Evolutionary conservation across 2,113 vertebrate species (phyloP), one percentile per base, ranked within the genome.

Genomic region (Leptosomus discolor): DNA sequence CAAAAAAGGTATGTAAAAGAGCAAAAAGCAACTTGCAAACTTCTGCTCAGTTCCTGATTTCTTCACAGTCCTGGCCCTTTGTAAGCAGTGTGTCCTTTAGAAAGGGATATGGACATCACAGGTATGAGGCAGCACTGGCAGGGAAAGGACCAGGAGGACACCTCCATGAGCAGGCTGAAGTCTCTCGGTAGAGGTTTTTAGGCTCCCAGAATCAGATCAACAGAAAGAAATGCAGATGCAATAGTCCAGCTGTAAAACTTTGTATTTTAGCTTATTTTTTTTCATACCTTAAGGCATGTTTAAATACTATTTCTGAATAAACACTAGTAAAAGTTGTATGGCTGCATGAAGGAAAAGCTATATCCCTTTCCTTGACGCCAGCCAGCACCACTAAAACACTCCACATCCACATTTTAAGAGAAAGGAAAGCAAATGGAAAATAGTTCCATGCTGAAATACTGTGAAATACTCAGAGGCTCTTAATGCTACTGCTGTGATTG

Each of bases 401-500:
- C 45, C 79, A 51, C 37, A 58, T 17, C 39, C 92, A 64, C 41
- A n/a, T 39, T 71, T 85, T 18, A 22, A 83, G 32, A 60, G 54
- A 64, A 84, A 76, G 63, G 54, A 74, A 80, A 90, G 85, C 56
- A 78, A 84, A 84, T 34, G 56, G 76, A 58, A 81, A 92, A 92
- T 0, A 75, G 39, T 34, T 89, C 73, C 48, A 34, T 6, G 8
- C 27, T 15, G 56, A 92, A 92, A 78, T 39, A 43, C 37, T 21
- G 26, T 2, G 30, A 77, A 71, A 91, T 64, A 81, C 73, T 91
- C 80, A 29, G 73, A 89, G 61, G 61, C 76, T 89, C 88, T 94
- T 85, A 85, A 68, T 34, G 60, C 77, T 71, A n/a, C 87, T 56
- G 74, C 81, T 73, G 77, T 90, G 65, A 95, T 94, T 94, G 89